Evolutionary conservation across 2,888 invertebrate species (phyloP).

Genomic region (Globia sparganii): DNA sequence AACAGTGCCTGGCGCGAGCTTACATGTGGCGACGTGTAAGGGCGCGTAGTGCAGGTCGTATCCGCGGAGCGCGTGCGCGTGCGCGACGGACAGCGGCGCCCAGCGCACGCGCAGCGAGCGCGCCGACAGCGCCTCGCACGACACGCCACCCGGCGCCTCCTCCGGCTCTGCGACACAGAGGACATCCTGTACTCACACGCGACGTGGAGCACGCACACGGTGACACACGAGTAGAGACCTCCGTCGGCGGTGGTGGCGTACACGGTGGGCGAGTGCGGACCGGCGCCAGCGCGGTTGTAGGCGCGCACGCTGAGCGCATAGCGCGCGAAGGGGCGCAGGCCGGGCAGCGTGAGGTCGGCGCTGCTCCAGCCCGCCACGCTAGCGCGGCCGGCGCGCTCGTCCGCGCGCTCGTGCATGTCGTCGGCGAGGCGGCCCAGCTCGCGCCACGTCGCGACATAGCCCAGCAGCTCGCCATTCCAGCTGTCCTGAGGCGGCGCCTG

Average conservation of each 20-base stretch:
- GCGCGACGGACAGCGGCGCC: conserved; percentile 91
- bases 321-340: conserved; percentile 93
- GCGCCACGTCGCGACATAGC: conserved; percentile 92
- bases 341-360: conserved; percentile 91
- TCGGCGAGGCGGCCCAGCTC: conserved; percentile 73
- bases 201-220: neutral
- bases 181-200: neutral
- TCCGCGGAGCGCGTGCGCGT: conserved; percentile 92
- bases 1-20: conserved; percentile 37
- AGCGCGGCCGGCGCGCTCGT: conserved; percentile 36
- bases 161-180: conserved; percentile 90
- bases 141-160: conserved; percentile 92
- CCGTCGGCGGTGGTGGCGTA: conserved; percentile 95
- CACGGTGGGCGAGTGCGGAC: conserved; percentile 93
- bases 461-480: conserved; percentile 94
- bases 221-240: conserved; percentile 80
- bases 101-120: conserved; percentile 93
- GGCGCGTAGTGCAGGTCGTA: conserved; percentile 95
- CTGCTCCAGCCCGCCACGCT: conserved; percentile 92
- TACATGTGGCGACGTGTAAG: conserved; percentile 71
- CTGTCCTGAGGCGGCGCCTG: conserved; percentile 92
- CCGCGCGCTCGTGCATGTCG: conserved; percentile 63
- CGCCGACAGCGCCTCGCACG: conserved; percentile 92
- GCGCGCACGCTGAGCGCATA: conserved; percentile 95
- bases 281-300: conserved; percentile 95